Percentiles rank a stretch among this genome's conserved stretches.
These are phyloP conservation scores for Terrapene triunguis DNA, from an alignment of 2,113 vertebrate genomes.

Conservation along the genomic window DNA sequence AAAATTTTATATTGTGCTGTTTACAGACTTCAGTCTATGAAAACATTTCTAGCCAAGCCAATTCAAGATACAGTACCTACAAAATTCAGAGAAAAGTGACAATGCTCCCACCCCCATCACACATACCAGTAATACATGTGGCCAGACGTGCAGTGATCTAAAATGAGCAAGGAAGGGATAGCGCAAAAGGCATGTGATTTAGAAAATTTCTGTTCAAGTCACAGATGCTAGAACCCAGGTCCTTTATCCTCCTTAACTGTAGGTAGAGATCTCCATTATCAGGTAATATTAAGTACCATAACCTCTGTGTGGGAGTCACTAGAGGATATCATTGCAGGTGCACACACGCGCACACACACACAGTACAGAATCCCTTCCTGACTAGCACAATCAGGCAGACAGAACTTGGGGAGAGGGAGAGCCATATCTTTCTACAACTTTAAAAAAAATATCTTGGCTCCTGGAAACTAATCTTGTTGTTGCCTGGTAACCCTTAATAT, in stretches of 20 bases:
- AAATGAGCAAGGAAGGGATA: too few relatives aligned
- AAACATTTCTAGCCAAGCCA: too few relatives aligned
- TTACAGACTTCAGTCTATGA: too few relatives aligned
- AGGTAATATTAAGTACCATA: not conserved
- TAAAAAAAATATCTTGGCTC: not conserved
- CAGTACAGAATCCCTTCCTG: slow-evolving; percentile 24
- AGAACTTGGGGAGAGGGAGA: not conserved
- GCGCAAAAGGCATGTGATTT: too few relatives aligned
- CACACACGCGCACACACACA: not conserved
- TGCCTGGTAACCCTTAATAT: not conserved
- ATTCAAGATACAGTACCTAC: too few relatives aligned
- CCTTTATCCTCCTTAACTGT: too few relatives aligned
- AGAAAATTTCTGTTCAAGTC: too few relatives aligned
- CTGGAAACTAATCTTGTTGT: not conserved
- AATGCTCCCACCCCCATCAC: not conserved
- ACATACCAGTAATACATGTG: too few relatives aligned
- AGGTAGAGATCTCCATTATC: not conserved
- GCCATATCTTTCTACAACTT: not conserved
- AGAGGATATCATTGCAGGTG: not conserved
- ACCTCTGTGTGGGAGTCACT: not conserved
- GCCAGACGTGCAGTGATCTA: too few relatives aligned
- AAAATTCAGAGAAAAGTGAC: not conserved
- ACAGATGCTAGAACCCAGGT: too few relatives aligned
- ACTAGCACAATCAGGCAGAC: not conserved
- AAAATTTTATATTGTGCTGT: too few relatives aligned